Base-by-base conservation (phyloP, 2,113 vertebrate genomes). In the Apeltes quadracus region DNA sequence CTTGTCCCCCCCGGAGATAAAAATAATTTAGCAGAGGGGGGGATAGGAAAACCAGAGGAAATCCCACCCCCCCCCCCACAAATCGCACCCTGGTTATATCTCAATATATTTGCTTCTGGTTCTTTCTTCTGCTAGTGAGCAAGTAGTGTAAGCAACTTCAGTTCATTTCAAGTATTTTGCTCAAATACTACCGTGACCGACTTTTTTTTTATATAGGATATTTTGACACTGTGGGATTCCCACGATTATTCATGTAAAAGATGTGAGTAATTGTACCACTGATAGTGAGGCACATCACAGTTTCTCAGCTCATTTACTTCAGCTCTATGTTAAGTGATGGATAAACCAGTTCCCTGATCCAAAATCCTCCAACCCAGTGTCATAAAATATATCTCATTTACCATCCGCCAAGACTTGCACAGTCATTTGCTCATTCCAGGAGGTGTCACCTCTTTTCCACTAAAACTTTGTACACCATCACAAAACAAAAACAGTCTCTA, bases 401-500 rank as follows among this genome's bases (percentile, higher is more conserved):
- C 36, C 3, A 9, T 48, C 81, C 64, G 57, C 22, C 5, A 1
- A 34, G 43, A 23, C 8, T 16, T 55, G 32, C 3, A 22, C 14
- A 36, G 10, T 9, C 5, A 41, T 63, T 44, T 57, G 36, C 18
- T 59, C 61, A 66, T 22, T 69, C 18, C 62, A 36, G 18, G 29
- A 29, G 51, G 29, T 65, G 39, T 54, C 48, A 64, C 75, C 72
- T 84, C 76, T 75, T 64, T 53, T 53, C 72, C 27, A 23, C 59
- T 64, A 36, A 78, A 71, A 78, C 39, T 14, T 7, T 39, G 67
- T 15, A 41, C 32, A 39, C 63, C 79, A 70, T 70, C 67, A 71
- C 75, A 79, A 79, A 75, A 71, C 75, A 79, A 79, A 75, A 82
- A 81, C 65, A 67, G 44, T 82, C 64, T 41, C 83, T 46, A 67